Conservation (phyloP, 1,140 invertebrate genomes). For the Solenopsis invicta region DNA sequence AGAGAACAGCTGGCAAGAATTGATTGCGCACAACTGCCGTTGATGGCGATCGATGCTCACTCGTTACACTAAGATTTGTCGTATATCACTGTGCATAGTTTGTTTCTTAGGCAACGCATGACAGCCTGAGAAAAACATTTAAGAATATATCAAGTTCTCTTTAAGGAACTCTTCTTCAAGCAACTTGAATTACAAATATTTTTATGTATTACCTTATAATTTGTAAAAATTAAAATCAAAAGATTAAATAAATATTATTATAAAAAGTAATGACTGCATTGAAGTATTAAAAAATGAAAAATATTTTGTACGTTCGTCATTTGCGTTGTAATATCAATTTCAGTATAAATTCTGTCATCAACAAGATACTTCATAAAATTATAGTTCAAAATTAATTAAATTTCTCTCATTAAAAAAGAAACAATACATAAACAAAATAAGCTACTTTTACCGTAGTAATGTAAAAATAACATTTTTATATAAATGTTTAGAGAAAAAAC, state of each 20-base stretch:
- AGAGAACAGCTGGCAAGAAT: conserved; percentile 73
- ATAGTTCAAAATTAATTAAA: not conserved
- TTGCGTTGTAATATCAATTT: conserved; percentile 5
- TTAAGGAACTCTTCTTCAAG: not conserved
- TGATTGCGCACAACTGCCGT: conserved; percentile 73
- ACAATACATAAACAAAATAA: not conserved
- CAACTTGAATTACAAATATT: not conserved
- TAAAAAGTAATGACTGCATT: not conserved
- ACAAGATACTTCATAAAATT: not conserved
- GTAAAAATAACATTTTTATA: conserved; percentile 9
- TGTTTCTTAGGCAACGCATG: conserved; percentile 42
- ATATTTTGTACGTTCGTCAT: not conserved
- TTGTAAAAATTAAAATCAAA: not conserved
- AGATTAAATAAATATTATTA: not conserved
- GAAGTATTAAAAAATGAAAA: not conserved
- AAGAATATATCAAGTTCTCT: not conserved
- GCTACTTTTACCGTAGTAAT: not conserved
- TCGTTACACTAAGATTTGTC: conserved; percentile 76
- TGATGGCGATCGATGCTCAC: conserved; percentile 75
- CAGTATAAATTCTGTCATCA: not conserved
- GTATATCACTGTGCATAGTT: conserved; percentile 31
- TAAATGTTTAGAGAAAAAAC: not conserved
- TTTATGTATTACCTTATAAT: not conserved
- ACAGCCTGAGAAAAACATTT: conserved; percentile 1
- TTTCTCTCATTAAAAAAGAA: conserved; percentile 12